phyloP scores from a whole-genome alignment of 1,140 invertebrate species.

The Drosophila virilis region DNA sequence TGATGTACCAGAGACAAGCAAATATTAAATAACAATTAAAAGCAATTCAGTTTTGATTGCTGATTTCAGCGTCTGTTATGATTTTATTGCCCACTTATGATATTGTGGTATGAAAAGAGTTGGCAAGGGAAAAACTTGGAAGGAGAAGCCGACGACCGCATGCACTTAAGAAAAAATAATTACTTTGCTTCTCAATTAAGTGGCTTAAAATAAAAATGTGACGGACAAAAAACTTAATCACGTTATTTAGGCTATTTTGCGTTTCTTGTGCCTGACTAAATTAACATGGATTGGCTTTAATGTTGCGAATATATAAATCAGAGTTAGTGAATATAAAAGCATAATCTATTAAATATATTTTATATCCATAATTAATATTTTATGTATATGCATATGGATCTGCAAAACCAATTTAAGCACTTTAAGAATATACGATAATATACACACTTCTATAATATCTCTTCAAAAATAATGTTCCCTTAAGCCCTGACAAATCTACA shows the following conservation, averaged over 20 bases:
- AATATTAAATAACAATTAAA: slow-evolving; percentile 78
- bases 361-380: too few relatives aligned
- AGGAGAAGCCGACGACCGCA: slow-evolving; percentile 2
- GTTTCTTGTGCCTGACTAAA: not conserved
- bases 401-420: too few relatives aligned
- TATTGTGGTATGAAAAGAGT: slow-evolving; percentile 18
- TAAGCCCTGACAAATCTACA: too few relatives aligned
- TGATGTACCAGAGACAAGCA: slow-evolving; percentile 33
- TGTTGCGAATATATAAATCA: too few relatives aligned
- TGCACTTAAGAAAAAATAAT: not conserved
- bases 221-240: not conserved
- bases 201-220: not conserved
- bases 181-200: not conserved
- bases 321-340: too few relatives aligned
- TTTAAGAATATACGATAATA: too few relatives aligned
- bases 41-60: slow-evolving; percentile 73
- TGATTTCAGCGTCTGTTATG: slow-evolving; percentile 65
- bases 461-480: too few relatives aligned
- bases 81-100: slow-evolving; percentile 69
- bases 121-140: not conserved
- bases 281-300: not conserved
- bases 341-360: too few relatives aligned
- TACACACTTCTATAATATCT: too few relatives aligned
- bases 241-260: not conserved
- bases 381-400: too few relatives aligned